Base-by-base conservation (phyloP, 2,888 invertebrate species). In the Diaphora mendica region DNA sequence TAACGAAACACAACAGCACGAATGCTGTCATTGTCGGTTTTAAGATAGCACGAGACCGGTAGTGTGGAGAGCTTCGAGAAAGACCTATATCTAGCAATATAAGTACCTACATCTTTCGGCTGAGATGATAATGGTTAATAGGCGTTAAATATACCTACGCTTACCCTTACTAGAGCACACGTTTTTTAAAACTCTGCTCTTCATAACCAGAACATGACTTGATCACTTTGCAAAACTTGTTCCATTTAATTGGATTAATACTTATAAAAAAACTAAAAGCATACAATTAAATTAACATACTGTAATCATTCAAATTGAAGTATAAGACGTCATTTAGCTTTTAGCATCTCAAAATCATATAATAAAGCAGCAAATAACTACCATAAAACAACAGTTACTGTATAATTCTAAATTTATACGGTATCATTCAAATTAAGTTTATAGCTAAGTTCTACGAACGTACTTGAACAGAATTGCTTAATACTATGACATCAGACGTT, bases 321-420 rank as follows among this genome's bases (percentile, higher is more conserved):
- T 39, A 33, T 65, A 65, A 4, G n/a, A 65, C 39, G 20, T 65
- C 35, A 23, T 35, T 39, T 26, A 15, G 26, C 30, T 68, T 68
- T 68, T 68, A 68, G 33, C 59, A 68, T 62, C 26, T 26, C 26
- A 55, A 35, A 51, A 51, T 51, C 23, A 55, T 55, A 42, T 66
- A 64, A 70, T 70, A 26, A 64, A 26, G 44, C 26, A 64, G 72
- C 68, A 78, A 79, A 81, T 68, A 59, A 8, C 42, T 35, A 8
- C 64, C 3, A 55, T 35, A 59, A 74, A 72, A 72, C 48, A 13
- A 15, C 62, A 67, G 64, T 71, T 66, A 73, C 68, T 30, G 30
- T n/a, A 26, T 71, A 51, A 65, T 26, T 39, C 51, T 26, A 55
- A 70, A 67, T 67, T 72, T 72, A 73, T 70, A 68, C 70, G 59